Evolutionary conservation across 2,113 vertebrate genomes (phyloP), one percentile per base, ranked within the genome.

Genomic region (Sakesphorus luctuosus): DNA sequence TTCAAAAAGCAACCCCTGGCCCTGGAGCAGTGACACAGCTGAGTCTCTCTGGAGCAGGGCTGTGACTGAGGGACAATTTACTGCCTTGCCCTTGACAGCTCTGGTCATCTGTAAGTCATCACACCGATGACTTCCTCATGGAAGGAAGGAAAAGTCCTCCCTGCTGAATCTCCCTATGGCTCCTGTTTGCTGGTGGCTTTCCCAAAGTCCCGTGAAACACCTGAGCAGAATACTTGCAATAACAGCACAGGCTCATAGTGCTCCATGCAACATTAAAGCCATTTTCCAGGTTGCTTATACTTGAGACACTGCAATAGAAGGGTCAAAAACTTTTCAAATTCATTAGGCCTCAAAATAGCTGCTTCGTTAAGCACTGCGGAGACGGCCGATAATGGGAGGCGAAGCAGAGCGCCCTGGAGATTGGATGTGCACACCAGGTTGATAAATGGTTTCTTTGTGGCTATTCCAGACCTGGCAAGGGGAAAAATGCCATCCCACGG

Each of bases 401-500:
- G 63, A 88, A 81, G 91, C 91, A 76, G 84, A 94, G 89, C 9
- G 72, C 81, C 69, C 87, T 1, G 79, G 93, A 95, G 93, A 90
- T 83, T 81, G 92, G 87, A 90, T 91, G 91, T 46, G 7, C 81
- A 49, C 84, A 44, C 18, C 13, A 40, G 21, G 78, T 85, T 87
- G 94, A 92, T 83, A 78, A 91, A 87, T 61, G 91, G 85, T 75
- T 93, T 66, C 89, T 81, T 77, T 10, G 56, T 72, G 89, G 84
- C 88, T 49, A 23, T 84, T 95, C 86, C 94, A 62, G 89, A 92
- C 67, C 87, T 0, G 0, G 72, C 90, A 84, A 73, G 87, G 94
- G 83, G 78, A 91, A 93, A 96, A 93, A 90, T 33, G 76, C 83
- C 80, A 88, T 90, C 88, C 85, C 83, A 91, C 8, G 83, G 38